phyloP scores from a whole-genome alignment of 2,888 invertebrate species.

The Lymantria dispar region DNA sequence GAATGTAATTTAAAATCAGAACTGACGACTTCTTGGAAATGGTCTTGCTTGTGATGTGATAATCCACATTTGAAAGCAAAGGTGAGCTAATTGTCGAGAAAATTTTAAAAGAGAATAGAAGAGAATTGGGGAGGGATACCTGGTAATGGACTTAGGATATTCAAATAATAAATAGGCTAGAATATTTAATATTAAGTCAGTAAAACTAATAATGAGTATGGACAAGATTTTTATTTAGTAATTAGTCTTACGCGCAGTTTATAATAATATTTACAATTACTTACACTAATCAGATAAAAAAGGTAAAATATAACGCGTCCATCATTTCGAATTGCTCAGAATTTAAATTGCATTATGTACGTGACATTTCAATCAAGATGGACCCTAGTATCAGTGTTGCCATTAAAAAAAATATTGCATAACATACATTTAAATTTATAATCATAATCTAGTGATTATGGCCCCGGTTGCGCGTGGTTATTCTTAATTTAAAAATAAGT shows the following conservation, averaged over 20 bases:
- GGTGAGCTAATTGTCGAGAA: no score
- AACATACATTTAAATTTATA: not conserved
- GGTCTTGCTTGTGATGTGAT: no score
- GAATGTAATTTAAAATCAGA: no score
- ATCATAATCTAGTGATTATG: slow-evolving; percentile 5
- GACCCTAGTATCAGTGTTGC: not conserved
- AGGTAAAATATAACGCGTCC: not conserved
- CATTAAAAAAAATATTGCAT: not conserved
- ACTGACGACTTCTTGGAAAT: no score
- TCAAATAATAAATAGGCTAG: no score
- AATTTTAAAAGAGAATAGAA: no score
- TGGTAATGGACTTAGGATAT: no score
- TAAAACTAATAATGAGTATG: slow-evolving; percentile 10
- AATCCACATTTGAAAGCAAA: no score
- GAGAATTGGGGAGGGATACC: no score
- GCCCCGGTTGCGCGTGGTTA: slow-evolving; percentile 8
- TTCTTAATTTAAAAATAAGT: slow-evolving; percentile 1
- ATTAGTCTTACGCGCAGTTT: slow-evolving; percentile 35
- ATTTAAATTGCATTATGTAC: not conserved
- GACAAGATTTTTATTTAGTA: slow-evolving; percentile 30
- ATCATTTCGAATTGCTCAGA: not conserved
- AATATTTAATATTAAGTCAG: no score
- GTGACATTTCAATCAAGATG: not conserved
- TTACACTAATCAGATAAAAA: slow-evolving; percentile 27
- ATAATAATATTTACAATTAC: slow-evolving; percentile 31